Evolutionary conservation across 1,140 invertebrate species (phyloP).

Genomic region (Stratiolaelaps scimitus): DNA sequence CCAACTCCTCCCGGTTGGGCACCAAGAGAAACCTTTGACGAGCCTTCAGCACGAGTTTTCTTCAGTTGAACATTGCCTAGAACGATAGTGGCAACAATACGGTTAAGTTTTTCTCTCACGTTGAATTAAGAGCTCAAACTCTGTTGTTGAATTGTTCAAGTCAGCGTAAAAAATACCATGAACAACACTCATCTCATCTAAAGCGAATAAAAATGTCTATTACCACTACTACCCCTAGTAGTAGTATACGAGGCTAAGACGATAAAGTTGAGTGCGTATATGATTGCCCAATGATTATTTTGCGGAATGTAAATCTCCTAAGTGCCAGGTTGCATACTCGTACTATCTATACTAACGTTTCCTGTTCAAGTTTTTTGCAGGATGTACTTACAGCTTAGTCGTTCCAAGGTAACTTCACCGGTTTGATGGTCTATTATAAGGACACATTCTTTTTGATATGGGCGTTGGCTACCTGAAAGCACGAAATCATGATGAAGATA

Average conservation of each 20-base stretch:
- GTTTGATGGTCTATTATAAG: slow-evolving; percentile 80
- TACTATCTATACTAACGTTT: no score
- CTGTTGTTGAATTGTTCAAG: not conserved
- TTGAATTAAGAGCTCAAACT: not conserved
- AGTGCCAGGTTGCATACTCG: no score
- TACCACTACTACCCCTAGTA: no score
- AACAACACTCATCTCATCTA: no score
- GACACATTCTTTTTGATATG: slow-evolving; percentile 83
- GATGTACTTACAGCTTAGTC: slow-evolving; percentile 73
- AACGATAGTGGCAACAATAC: not conserved
- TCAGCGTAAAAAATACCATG: slow-evolving; percentile 52
- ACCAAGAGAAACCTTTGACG: slow-evolving; percentile 4
- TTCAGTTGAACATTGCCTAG: slow-evolving; percentile 21
- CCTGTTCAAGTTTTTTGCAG: no score
- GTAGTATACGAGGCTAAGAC: no score
- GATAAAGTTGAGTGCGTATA: no score
- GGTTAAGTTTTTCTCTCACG: not conserved
- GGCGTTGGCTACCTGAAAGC: slow-evolving; percentile 80
- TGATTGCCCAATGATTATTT: no score
- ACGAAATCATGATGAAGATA: slow-evolving; percentile 69
- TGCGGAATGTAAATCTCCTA: slow-evolving; percentile 40
- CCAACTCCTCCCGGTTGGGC: not conserved
- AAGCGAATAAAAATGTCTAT: no score
- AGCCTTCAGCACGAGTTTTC: slow-evolving; percentile 21
- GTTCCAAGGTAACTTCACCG: slow-evolving; percentile 81